Percentiles rank a stretch among this genome's conserved stretches.
Evolutionary conservation across 2,113 vertebrate genomes (phyloP).

Genomic region (Proteles cristata): DNA sequence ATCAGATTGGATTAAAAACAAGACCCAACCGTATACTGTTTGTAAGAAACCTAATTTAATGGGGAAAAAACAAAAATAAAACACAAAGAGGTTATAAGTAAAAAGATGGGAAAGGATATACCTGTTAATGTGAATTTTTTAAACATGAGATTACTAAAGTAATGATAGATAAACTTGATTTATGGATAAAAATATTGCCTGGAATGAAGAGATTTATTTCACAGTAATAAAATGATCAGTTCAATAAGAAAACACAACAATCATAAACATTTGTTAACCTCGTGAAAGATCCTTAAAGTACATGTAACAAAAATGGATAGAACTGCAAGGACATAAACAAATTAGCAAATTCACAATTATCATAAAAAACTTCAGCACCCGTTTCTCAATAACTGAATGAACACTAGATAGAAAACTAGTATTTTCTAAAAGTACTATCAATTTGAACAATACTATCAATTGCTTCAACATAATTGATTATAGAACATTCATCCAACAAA

Average conservation of each 20-base stretch:
- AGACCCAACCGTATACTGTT: background rate
- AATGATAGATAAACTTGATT: background rate
- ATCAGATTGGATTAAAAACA: background rate
- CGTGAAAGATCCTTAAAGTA: background rate
- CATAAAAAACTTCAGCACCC: background rate
- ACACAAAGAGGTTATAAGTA: background rate
- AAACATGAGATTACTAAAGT: background rate
- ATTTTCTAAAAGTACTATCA: background rate
- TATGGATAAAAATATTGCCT: background rate
- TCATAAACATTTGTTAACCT: background rate
- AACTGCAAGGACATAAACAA: background rate
- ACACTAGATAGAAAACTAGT: background rate
- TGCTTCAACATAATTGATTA: background rate
- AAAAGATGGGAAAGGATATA: background rate
- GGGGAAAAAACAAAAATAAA: background rate
- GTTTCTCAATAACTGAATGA: background rate
- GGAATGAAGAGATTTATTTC: background rate
- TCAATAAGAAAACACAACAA: background rate
- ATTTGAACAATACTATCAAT: background rate
- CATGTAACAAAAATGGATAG: background rate
- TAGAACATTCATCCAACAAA: background rate
- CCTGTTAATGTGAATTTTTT: background rate
- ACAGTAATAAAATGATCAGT: background rate
- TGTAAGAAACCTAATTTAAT: background rate
- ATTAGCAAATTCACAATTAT: background rate